Evolutionary conservation across 2,113 vertebrate genomes (phyloP).

Genomic region (Microtus pennsylvanicus): DNA sequence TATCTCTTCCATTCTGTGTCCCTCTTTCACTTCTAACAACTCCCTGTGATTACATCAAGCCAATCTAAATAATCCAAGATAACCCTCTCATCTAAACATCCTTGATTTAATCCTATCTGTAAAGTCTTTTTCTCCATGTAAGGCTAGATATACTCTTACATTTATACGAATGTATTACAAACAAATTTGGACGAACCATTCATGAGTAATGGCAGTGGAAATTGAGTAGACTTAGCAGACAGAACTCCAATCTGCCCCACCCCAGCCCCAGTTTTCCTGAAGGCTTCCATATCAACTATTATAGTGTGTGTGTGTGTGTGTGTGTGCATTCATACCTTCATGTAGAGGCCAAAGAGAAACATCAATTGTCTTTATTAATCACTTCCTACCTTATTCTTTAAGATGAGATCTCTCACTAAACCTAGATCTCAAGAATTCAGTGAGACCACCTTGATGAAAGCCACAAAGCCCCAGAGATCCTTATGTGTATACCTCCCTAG

Average conservation of each 20-base stretch:
- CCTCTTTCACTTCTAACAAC: not conserved
- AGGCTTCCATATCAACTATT: not conserved
- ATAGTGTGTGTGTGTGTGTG: not conserved
- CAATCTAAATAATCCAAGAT: not conserved
- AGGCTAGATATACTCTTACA: not conserved
- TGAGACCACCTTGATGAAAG: not conserved
- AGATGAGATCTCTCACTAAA: not conserved
- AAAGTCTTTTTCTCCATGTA: not conserved
- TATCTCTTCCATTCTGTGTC: not conserved
- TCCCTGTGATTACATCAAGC: not conserved
- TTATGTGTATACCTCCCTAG: not conserved
- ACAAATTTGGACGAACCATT: not conserved
- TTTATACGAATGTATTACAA: not conserved
- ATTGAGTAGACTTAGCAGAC: too few species aligned
- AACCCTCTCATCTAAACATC: not conserved
- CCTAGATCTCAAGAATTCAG: not conserved
- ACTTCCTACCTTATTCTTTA: not conserved
- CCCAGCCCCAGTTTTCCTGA: not conserved
- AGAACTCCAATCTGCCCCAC: not conserved
- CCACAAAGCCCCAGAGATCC: not conserved
- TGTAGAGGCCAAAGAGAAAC: too few species aligned
- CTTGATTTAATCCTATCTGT: not conserved
- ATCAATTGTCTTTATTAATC: not conserved
- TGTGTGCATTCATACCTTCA: not conserved
- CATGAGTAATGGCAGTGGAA: not conserved